Percentiles rank a stretch among this genome's conserved stretches.
Conservation (phyloP, 2,797 vertebrate genomes). For the Tapirus indicus region DNA sequence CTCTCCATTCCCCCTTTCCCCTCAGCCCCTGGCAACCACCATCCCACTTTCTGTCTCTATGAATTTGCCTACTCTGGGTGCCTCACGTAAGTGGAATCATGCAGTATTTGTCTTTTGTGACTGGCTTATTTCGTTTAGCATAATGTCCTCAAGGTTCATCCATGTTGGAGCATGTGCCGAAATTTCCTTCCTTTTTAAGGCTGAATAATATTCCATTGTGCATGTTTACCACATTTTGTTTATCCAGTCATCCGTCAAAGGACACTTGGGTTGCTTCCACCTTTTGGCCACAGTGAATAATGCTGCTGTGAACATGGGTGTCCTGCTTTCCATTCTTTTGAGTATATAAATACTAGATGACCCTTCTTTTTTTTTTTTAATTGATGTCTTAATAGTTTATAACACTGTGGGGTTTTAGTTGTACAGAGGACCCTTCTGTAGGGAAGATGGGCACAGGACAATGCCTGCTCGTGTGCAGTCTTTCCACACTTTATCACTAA, state of each 20-base stretch:
- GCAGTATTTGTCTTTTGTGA: not conserved
- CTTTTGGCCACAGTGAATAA: not conserved
- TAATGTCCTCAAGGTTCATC: not conserved
- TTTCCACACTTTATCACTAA: not conserved
- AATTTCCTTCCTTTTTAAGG: not conserved
- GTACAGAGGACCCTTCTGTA: not conserved
- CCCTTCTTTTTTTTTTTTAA: too few species aligned
- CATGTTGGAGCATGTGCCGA: not conserved
- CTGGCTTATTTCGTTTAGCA: not conserved
- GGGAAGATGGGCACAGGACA: not conserved
- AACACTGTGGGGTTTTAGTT: too few species aligned
- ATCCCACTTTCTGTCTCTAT: not conserved
- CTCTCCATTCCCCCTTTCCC: not conserved
- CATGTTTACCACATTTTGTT: not conserved
- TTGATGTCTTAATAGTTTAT: too few species aligned
- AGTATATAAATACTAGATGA: not conserved
- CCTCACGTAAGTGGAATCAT: not conserved
- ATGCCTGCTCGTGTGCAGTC: fast-evolving
- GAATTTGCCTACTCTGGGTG: not conserved
- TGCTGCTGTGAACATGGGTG: not conserved
- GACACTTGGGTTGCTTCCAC: not conserved
- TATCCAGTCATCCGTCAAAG: not conserved
- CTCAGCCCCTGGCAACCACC: not conserved
- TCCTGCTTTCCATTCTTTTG: not conserved
- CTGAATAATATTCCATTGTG: not conserved